Evolutionary conservation across 2,888 invertebrate genomes (phyloP), one percentile per base, ranked within the genome.

Genomic region (Hyposoter dolosus): DNA sequence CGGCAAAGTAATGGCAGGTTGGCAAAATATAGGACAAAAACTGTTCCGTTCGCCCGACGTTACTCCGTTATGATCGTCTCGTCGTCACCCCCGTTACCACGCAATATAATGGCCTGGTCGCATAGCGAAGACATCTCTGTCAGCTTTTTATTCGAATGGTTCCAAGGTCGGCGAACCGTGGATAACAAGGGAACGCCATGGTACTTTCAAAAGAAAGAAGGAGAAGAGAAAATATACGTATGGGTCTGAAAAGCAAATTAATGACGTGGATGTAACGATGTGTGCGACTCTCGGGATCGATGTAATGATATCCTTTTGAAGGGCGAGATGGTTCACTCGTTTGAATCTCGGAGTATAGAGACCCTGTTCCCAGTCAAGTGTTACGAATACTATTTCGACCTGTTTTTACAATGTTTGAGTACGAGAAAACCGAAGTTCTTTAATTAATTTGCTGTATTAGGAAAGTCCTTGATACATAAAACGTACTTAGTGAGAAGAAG

Each of bases 91-190:
- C 81, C 68, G 82, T 76, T 76, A 68, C 69, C 47, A 60, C 56
- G 75, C 60, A 68, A 71, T 76, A 76, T 82, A 82, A 75, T 75
- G 60, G 56, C 66, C 32, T 69, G 72, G 66, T 53, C 77, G 50
- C 65, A 72, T 32, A 50, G 66, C 76, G 45, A 72, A 72, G 77
- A 77, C 60, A 56, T 77, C 72, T 76, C 72, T 60, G 80, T 86
- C 75, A 65, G 78, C 65, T 75, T 74, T 83, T 83, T 86, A 53
- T 68, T 81, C 81, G 86, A 78, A 83, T 74, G 83, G 83, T 83
- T 80, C 81, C 86, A 86, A 86, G 86, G 81, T 83, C 81, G 83
- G 83, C 86, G 86, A 86, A 86, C 86, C 81, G 82, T 86, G 86
- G 72, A 86, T 86, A 83, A 86, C 83, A 81, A 86, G 83, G 68